These are phyloP conservation scores for Cathartes aura DNA, from an alignment of 2,113 vertebrate species.

Conservation along the genomic window DNA sequence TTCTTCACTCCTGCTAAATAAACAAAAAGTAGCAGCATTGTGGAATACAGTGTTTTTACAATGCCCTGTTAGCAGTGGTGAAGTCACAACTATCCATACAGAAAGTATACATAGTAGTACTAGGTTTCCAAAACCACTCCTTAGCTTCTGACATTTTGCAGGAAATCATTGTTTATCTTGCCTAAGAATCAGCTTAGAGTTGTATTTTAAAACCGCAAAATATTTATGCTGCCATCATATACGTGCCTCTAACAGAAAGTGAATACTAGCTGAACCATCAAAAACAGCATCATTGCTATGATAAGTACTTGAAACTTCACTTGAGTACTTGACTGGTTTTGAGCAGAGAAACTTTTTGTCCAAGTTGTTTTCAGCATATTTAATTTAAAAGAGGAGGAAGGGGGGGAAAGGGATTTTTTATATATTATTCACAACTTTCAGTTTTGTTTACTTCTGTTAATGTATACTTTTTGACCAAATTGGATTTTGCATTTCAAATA, in stretches of 20 bases:
- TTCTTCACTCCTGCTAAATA: not conserved
- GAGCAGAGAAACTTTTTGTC: not conserved
- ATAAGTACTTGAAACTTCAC: not conserved
- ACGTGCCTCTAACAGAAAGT: not conserved
- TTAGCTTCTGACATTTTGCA: not conserved
- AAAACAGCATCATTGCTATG: not conserved
- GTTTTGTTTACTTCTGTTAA: not conserved
- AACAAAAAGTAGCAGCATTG: not conserved
- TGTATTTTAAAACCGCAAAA: not conserved
- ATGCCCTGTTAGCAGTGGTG: not conserved
- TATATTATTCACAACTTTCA: not conserved
- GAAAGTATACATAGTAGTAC: not conserved
- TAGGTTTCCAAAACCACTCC: not conserved
- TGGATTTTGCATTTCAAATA: conserved; percentile 16
- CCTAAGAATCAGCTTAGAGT: not conserved
- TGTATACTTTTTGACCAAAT: not conserved
- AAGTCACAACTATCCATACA: not conserved
- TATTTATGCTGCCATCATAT: not conserved
- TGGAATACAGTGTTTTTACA: not conserved
- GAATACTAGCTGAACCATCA: not conserved
- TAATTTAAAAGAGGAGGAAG: not conserved
- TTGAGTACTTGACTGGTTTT: not conserved
- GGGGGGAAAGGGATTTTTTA: not conserved
- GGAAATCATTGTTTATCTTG: not conserved
- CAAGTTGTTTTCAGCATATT: not conserved